phyloP scores from a whole-genome alignment of 2,113 vertebrate species.

The Psittacula cyanocephala region DNA sequence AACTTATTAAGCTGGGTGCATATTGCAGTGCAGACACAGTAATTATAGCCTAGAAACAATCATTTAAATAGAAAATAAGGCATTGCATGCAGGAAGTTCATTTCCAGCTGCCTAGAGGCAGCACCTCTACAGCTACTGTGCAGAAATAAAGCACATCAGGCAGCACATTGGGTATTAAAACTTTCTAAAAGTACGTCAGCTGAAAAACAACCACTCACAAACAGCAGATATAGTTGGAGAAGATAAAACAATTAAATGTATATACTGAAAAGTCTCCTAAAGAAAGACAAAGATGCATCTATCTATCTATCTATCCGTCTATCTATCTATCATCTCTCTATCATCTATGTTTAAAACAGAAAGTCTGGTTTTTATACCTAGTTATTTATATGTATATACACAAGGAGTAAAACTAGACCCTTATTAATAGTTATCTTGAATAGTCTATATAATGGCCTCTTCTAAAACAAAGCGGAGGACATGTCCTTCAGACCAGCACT shows the following conservation, averaged over 20 bases:
- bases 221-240: not conserved
- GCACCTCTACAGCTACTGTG: not conserved
- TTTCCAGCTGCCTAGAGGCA: slow-evolving; percentile 24
- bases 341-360: not conserved
- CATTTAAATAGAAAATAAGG: slow-evolving; percentile 29
- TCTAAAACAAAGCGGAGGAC: not conserved
- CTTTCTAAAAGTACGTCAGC: not conserved
- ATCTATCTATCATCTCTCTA: not conserved
- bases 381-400: not conserved
- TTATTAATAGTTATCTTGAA: not conserved
- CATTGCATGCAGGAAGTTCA: not conserved
- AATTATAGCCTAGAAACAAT: slow-evolving; percentile 42
- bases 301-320: not conserved
- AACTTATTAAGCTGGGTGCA: slow-evolving; percentile 18
- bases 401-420: not conserved
- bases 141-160: not conserved
- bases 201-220: not conserved
- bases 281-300: not conserved
- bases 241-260: not conserved
- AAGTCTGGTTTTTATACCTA: not conserved
- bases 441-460: not conserved
- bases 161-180: not conserved
- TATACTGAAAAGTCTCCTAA: not conserved
- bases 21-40: slow-evolving; percentile 1
- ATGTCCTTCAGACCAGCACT: not conserved